Evolutionary conservation across 2,797 vertebrate genomes (phyloP).

Genomic region (Benthosema pterotum): DNA sequence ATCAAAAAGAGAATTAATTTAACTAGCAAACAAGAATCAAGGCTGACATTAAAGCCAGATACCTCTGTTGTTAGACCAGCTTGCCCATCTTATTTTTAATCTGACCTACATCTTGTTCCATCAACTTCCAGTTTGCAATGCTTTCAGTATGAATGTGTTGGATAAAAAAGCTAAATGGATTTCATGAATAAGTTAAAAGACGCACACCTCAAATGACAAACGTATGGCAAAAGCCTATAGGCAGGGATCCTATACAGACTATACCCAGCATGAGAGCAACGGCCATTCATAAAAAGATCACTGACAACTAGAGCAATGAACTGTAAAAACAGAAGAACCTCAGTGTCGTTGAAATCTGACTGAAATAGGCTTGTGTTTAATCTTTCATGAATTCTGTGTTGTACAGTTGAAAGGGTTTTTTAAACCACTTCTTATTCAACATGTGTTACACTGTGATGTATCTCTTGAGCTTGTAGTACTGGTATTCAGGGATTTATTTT

Average conservation of each 20-base stretch:
- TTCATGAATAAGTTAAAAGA: neutral
- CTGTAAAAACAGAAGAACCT: neutral
- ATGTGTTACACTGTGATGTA: too few relatives aligned
- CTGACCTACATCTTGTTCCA: neutral
- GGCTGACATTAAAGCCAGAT: neutral
- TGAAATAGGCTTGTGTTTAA: neutral
- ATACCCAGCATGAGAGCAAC: neutral
- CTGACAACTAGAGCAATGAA: neutral
- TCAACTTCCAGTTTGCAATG: neutral
- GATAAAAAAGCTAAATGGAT: conserved; percentile 4
- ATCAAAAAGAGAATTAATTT: neutral
- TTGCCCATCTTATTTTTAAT: neutral
- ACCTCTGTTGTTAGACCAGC: neutral
- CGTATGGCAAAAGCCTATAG: neutral
- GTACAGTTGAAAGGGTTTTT: neutral
- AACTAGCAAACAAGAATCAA: neutral
- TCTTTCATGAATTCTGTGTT: neutral
- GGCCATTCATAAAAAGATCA: neutral
- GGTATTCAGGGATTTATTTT: too few relatives aligned
- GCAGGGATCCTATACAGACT: neutral
- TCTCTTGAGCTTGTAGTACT: too few relatives aligned
- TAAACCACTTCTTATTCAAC: neutral
- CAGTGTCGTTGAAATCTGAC: neutral
- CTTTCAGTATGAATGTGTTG: neutral
- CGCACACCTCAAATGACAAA: neutral